Evolutionary conservation across 2,888 invertebrate genomes (phyloP).

Genomic region (Pharmacophagus antenor): DNA sequence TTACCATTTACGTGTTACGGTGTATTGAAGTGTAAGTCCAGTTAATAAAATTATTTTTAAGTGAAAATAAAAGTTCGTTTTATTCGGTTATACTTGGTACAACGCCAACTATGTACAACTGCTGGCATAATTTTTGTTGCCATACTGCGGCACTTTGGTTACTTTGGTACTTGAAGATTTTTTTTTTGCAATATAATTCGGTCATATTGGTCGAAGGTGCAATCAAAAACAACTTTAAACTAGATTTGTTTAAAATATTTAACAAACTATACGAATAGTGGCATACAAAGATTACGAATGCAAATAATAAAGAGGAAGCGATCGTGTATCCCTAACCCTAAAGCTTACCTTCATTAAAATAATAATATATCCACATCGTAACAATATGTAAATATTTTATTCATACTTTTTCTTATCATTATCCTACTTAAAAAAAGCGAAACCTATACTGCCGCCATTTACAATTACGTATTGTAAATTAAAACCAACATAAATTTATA

Average conservation of each 20-base stretch:
- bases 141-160: conserved; percentile 10
- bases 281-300: neutral
- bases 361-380: neutral
- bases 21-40: neutral
- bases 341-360: conserved; percentile 5
- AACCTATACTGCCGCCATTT: conserved; percentile 31
- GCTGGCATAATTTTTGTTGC: conserved; percentile 13
- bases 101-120: conserved; percentile 18
- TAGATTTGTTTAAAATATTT: neutral
- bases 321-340: neutral
- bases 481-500: neutral
- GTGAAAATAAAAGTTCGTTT: neutral
- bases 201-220: conserved; percentile 27
- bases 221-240: conserved; percentile 16
- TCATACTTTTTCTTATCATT: neutral
- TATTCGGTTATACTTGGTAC: conserved; percentile 17
- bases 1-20: neutral
- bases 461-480: neutral
- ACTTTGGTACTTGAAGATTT: conserved; percentile 17
- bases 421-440: neutral
- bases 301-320: neutral
- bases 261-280: neutral
- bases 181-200: conserved; percentile 29
- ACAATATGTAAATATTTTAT: conserved; percentile 4
- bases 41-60: neutral